Base-by-base conservation (phyloP, 2,113 vertebrate genomes). In the Cnemophilus loriae region DNA sequence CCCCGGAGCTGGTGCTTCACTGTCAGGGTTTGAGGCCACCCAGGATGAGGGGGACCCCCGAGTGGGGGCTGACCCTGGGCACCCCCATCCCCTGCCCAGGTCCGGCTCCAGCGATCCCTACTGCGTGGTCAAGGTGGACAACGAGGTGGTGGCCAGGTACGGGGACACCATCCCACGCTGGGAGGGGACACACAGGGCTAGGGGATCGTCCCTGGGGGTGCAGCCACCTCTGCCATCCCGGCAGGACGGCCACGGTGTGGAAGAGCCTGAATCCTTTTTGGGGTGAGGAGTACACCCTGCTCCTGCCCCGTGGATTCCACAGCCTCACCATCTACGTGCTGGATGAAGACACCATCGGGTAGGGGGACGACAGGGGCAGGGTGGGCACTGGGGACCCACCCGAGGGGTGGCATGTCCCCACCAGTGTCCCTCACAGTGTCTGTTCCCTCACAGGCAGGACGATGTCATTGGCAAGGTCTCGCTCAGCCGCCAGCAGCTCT, bases 61-160 rank as follows among this genome's bases (percentile, higher is more conserved):
- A 13, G 23, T 11, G 18, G 49, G 57, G 16, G 16, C 37, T 87
- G 61, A 56, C 21, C 49, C 37, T 6, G 1, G 1, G 2, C 6
- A 22, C 42, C 47, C 37, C 8, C 11, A 6, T 37, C 20, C 49
- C 24, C 39, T 77, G 37, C 32, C 26, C 85, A 99, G 99, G 87
- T 99, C 98, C 0, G 98, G 99, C 49, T 99, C 98, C 95, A 99
- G 99, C 21, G 98, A 99, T 95, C 99, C 99, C 57, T 99, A 99
- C 97, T 99, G 99, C 97, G 94, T 98, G 49, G 97, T 99, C 84
- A 99, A 99, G 95, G 98, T 99, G 96, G 98, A 99, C 82, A 98
- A 98, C 35, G 98, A 99, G 97, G 98, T 99, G 93, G 98, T 99
- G 92, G 99, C 98, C 97, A 99, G 99, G 99, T 99, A 85, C 0